Evolutionary conservation across 1,140 invertebrate genomes (phyloP), one percentile per base, ranked within the genome.

Genomic region (Rhopalosiphum padi): DNA sequence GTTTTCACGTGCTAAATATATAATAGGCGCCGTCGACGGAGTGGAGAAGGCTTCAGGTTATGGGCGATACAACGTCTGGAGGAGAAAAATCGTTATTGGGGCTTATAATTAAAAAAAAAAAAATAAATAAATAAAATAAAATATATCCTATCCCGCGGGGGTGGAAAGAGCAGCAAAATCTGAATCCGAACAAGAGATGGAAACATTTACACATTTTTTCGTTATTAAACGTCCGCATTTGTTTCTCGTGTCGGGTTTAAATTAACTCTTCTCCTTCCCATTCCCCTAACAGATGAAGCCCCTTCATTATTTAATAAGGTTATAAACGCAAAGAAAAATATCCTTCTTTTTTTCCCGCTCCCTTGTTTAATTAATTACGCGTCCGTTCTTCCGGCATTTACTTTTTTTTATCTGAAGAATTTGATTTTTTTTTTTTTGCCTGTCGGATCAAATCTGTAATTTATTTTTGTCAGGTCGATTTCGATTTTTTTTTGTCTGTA

Each of bases 291-390:
- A 83, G 82, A 85, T 30, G 68, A 93, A 93, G 91, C 82, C 91
- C 82, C 91, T 93, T 93, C 91, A 93, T 93, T 93, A 93, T 93
- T 93, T 93, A 93, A 93, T 93, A 93, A 93, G 91, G 91, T 93
- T 93, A 93, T 93, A 93, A 93, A 93, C 91, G 82, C 91, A 93
- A 93, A 93, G 91, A 93, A 93, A 93, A 93, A 93, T 93, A 93
- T 93, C 91, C 82, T 53, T 83, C 91, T 92, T 83, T 82, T 82
- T 46, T 91, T 91, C 37, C 37, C 88, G 35, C 87, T 93, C 91
- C 91, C 77, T 93, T 46, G 91, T 93, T 93, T 93, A 93, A 93
- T 93, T 93, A 93, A 93, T 93, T 93, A 93, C 91, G 91, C 91
- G 91, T 93, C 82, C 55, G 68, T 86, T 93, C 91, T 93, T 92